phyloP scores from a whole-genome alignment of 2,888 invertebrate genomes.

The Nasonovia ribisnigri region DNA sequence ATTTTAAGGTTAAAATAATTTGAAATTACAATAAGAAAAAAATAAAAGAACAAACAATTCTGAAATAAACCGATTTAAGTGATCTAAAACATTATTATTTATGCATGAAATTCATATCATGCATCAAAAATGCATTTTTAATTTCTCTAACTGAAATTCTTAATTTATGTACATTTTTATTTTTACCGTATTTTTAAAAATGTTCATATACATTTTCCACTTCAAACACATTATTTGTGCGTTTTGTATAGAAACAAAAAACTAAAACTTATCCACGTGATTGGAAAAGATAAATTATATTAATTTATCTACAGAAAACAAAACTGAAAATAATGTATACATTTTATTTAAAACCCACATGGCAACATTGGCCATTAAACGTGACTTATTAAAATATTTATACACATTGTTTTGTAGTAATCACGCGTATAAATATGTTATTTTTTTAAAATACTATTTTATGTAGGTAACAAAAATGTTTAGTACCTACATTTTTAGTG shows the following conservation, averaged over 20 bases:
- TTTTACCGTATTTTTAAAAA: background rate
- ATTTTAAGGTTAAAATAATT: background rate
- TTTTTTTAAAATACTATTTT: background rate
- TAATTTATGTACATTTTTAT: background rate
- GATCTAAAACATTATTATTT: too few species aligned
- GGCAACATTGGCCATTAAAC: background rate
- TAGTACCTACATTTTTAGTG: background rate
- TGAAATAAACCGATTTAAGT: background rate
- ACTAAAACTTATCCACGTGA: background rate
- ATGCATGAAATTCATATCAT: too few species aligned
- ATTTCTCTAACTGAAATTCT: background rate
- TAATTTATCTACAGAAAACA: background rate
- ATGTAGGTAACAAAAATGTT: background rate
- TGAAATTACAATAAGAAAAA: background rate
- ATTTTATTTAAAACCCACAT: background rate
- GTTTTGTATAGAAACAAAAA: background rate
- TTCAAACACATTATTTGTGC: background rate
- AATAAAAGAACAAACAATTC: background rate
- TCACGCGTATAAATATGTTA: background rate
- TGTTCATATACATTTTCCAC: background rate
- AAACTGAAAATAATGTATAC: background rate
- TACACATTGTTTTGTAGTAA: background rate
- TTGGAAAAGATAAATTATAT: background rate
- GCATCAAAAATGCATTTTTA: too few species aligned
- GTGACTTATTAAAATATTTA: background rate